Evolutionary conservation across 2,888 invertebrate species (phyloP), one percentile per base, ranked within the genome.

Genomic region (Epinotia nisella): DNA sequence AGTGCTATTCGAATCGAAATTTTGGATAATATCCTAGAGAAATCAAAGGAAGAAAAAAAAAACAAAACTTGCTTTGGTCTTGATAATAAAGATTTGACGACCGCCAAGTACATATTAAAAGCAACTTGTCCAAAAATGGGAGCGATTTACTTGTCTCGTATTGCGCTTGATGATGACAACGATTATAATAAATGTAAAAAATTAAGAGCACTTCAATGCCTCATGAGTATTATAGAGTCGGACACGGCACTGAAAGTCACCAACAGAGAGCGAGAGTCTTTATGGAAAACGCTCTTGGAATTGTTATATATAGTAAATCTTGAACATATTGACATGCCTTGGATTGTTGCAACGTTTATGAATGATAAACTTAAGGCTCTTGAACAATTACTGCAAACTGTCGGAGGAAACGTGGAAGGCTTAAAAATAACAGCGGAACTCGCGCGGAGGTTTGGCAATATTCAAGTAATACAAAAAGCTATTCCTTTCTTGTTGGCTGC

Each of bases 61-160:
- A 80, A 78, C 69, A 86, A 85, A 78, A 78, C 77, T 58, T 77
- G 78, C 70, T 80, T 85, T 1, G 86, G 88, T 59, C 82, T 94
- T 49, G 86, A 85, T 75, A 85, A 82, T 53, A 89, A 83, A 78
- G 90, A 90, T 75, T 84, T 94, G 75, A 87, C 90, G 80, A 94
- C 87, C 61, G 93, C 92, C 19, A 94, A 94, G 80, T 94, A 93
- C 80, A 93, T 94, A 79, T 81, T 94, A 21, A 93, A 90, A 83
- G 94, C 92, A 67, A 93, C 94, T 19, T 93, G 94, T 78, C 90
- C 92, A 19, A 94, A 93, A 87, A 92, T 94, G 92, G 91, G 92
- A 4, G 94, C 93, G 15, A 91, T 94, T 76, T 94, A 94, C 79
- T 83, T 94, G 76, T 93, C 92, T 15, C 86, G 93, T 68, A 93